Evolutionary conservation across 2,888 invertebrate genomes (phyloP).

Genomic region (Tiliacea citrago): DNA sequence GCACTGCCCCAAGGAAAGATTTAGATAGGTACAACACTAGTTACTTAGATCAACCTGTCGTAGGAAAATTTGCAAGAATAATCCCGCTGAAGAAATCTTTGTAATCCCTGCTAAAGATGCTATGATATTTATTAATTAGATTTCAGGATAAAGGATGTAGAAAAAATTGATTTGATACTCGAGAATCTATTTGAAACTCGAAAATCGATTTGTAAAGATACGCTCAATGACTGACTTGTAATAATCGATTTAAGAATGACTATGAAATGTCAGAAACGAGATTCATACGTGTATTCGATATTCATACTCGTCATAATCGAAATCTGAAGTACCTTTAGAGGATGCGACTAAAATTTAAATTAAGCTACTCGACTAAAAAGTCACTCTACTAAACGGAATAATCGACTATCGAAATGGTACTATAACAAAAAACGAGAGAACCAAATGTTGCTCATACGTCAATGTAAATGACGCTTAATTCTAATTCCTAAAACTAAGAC

Average conservation of each 20-base stretch:
- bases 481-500: conserved; percentile 60
- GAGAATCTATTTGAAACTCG: conserved; percentile 15
- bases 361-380: conserved; percentile 50
- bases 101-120: conserved; percentile 55
- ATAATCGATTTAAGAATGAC: conserved; percentile 53
- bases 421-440: conserved; percentile 67
- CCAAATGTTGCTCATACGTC: conserved; percentile 71
- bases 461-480: conserved; percentile 58
- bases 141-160: conserved; percentile 14
- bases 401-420: conserved; percentile 60
- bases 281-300: conserved; percentile 37
- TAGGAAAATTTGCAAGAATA: conserved; percentile 12
- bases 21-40: conserved; percentile 50
- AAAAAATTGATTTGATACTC: conserved; percentile 9
- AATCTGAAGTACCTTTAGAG: conserved; percentile 11
- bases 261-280: conserved; percentile 33
- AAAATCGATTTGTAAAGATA: conserved; percentile 47
- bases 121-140: conserved; percentile 45
- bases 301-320: conserved; percentile 28
- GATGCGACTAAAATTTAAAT: conserved; percentile 38
- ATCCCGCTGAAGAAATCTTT: conserved; percentile 15
- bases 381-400: conserved; percentile 56
- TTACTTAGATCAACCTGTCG: conserved; percentile 20
- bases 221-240: conserved; percentile 62
- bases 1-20: conserved; percentile 22